Evolutionary conservation across 2,888 invertebrate species (phyloP).

Genomic region (Patella pellucida): DNA sequence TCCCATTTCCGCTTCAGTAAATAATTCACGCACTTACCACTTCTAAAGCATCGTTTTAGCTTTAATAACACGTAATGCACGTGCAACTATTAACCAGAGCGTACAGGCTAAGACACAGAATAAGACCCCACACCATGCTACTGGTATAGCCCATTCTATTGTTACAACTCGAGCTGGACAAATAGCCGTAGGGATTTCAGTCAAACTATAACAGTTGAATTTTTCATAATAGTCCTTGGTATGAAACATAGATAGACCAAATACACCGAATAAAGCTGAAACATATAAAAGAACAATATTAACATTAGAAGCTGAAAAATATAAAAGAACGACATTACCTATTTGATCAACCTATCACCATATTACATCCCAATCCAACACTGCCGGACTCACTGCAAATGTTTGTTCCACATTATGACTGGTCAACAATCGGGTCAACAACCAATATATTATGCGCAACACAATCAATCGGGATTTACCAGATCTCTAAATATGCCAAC

Average conservation of each 20-base stretch:
- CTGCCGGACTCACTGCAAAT: too few relatives aligned
- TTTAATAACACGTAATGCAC: constrained; percentile 81
- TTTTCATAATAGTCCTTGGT: constrained; percentile 79
- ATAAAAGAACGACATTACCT: not conserved
- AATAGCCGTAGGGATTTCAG: constrained; percentile 76
- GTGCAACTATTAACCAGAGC: constrained; percentile 89
- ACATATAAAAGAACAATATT: constrained; percentile 42
- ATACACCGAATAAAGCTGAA: constrained; percentile 89
- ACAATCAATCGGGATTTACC: too few relatives aligned
- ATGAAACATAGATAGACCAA: constrained; percentile 92
- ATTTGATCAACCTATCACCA: too few relatives aligned
- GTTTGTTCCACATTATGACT: too few relatives aligned
- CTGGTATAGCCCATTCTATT: constrained; percentile 66
- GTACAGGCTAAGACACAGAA: constrained; percentile 86
- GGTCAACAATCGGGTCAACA: too few relatives aligned
- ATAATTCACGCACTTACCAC: too few relatives aligned
- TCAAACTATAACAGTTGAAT: constrained; percentile 52
- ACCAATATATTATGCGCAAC: too few relatives aligned
- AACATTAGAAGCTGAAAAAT: not conserved
- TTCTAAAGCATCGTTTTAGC: constrained; percentile 61
- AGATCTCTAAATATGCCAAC: too few relatives aligned
- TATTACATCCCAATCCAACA: too few relatives aligned
- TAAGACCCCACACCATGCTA: constrained; percentile 84
- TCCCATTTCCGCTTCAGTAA: too few relatives aligned
- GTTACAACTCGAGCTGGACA: constrained; percentile 62